Evolutionary conservation across 2,888 invertebrate genomes (phyloP), one percentile per base, ranked within the genome.

Genomic region (Gryllus longicercus): DNA sequence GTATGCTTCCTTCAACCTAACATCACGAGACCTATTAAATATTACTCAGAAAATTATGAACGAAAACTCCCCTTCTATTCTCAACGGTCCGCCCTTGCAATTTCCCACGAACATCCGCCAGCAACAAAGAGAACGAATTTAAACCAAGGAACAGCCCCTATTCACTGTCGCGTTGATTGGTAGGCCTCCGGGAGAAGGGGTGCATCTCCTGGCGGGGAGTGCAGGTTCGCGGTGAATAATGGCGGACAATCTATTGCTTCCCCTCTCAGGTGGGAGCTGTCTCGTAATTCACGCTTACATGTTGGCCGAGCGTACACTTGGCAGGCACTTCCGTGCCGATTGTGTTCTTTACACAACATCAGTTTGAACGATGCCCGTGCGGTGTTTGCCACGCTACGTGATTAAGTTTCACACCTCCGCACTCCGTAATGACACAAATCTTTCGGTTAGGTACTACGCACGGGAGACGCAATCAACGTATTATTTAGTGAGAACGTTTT

Each of bases 221-320:
- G 63, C n/a, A n/a, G 63, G 14, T 16, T 14, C 63, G 63, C n/a
- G n/a, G 63, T 63, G 63, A 63, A 63, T 63, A 63, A 63, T 63
- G 63, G 63, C 63, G 16, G n/a, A n/a, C 63, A 63, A 63, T 63
- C 63, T 63, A 63, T 63, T 63, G 63, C 63, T 63, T 63, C 63
- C n/a, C 63, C 63, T 14, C 14, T 14, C 63, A 63, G 63, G 63
- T 63, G 63, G 63, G 63, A n/a, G 14, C 16, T 63, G 63, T 63
- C 63, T 63, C 63, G n/a, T 63, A 63, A 18, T 63, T 63, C 63
- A 63, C n/a, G 16, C 16, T 0, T 63, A 18, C 63, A 63, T n/a
- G 16, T 18, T 16, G 63, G 63, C 38, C 38, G 1, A 16, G n/a
- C n/a, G 63, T 63, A 8, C 63, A 16, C 63, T 63, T 63, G 63